Conservation (phyloP, 2,113 vertebrate genomes). For the Lagopus leucura region DNA sequence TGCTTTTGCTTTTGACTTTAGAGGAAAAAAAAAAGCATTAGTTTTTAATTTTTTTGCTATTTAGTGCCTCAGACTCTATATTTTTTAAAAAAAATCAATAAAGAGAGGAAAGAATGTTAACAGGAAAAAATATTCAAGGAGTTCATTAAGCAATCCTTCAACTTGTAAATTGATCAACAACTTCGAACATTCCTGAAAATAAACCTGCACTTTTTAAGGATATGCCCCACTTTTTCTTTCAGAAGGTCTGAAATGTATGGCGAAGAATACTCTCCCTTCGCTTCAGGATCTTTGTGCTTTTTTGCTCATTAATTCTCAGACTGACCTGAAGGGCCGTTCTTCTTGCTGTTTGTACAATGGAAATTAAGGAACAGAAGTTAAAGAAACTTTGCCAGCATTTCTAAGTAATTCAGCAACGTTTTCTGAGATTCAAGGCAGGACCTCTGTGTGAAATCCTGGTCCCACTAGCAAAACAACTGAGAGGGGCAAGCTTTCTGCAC, state of each 20-base stretch:
- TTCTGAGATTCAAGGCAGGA: not conserved
- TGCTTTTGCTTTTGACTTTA: not conserved
- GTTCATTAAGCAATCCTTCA: not conserved
- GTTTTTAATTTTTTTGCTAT: not conserved
- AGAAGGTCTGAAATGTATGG: not conserved
- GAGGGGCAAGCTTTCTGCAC: not conserved
- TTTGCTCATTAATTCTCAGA: not conserved
- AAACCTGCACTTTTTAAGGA: not conserved
- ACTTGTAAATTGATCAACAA: not conserved
- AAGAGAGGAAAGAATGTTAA: not conserved
- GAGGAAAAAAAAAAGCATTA: not conserved
- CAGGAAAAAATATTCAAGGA: not conserved
- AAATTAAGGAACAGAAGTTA: not conserved
- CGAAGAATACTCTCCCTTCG: not conserved
- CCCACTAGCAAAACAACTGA: not conserved
- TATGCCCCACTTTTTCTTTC: not conserved
- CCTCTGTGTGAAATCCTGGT: not conserved
- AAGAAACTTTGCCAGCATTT: not conserved
- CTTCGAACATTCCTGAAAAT: not conserved
- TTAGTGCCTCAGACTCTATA: not conserved
- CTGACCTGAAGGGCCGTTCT: not conserved
- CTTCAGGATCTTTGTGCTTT: not conserved
- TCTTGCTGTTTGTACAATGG: not conserved
- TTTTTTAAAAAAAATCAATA: not conserved
- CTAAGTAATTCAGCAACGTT: not conserved